Percentiles rank a stretch among this genome's conserved stretches.
Evolutionary conservation across 2,888 invertebrate genomes (phyloP).

Genomic region (Patella depressa): DNA sequence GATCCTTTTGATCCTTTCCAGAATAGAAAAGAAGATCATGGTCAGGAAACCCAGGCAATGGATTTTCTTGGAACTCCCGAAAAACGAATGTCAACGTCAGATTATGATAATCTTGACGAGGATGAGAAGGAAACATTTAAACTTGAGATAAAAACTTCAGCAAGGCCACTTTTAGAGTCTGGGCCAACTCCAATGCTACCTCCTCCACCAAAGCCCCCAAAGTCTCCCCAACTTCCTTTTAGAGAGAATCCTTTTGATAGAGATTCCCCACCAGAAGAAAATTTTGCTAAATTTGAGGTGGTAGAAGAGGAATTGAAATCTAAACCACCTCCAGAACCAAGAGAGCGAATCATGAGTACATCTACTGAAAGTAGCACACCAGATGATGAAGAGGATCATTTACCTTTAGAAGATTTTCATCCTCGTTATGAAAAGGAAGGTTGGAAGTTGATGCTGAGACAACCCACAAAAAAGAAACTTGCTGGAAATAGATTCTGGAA

Average conservation of each 20-base stretch:
- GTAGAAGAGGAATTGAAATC: constrained; percentile 47
- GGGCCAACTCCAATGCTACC: constrained; percentile 52
- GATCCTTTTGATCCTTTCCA: constrained; percentile 54
- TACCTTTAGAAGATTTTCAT: constrained; percentile 86
- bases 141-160: constrained; percentile 52
- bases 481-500: constrained; percentile 88
- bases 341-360: constrained; percentile 41
- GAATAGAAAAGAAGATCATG: constrained; percentile 41
- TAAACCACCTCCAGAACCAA: constrained; percentile 30
- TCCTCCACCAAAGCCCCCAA: constrained; percentile 59
- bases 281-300: constrained; percentile 67
- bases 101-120: constrained; percentile 28
- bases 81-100: constrained; percentile 6
- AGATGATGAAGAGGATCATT: constrained; percentile 54
- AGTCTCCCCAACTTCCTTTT: constrained; percentile 57
- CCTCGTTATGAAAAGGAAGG: constrained; percentile 85
- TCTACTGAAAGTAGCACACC: constrained; percentile 58
- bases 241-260: constrained; percentile 71
- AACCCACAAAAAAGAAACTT: constrained; percentile 73
- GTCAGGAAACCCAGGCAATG: constrained; percentile 25
- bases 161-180: constrained; percentile 27
- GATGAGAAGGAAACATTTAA: constrained; percentile 43
- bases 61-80: constrained; percentile 14
- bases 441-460: constrained; percentile 96
- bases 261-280: constrained; percentile 67